These are phyloP conservation scores for Ranitomeya imitator DNA, from an alignment of 2,113 vertebrate genomes.

Conservation along the genomic window DNA sequence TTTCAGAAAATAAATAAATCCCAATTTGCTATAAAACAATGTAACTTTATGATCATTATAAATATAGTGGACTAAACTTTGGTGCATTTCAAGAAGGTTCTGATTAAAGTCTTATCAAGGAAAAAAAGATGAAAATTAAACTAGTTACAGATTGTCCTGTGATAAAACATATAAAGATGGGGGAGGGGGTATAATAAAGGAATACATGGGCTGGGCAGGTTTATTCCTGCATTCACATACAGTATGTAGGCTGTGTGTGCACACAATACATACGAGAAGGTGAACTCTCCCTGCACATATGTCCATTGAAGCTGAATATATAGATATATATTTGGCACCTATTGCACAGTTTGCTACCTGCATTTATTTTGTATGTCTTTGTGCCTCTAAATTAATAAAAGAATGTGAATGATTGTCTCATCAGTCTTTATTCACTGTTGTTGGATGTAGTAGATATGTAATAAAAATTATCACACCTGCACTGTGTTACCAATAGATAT, in stretches of 20 bases:
- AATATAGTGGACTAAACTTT: no score
- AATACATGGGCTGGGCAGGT: background rate
- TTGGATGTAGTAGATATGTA: background rate
- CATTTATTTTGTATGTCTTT: slow-evolving; percentile 72
- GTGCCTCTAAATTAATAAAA: slow-evolving; percentile 71
- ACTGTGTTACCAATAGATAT: background rate
- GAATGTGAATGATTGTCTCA: slow-evolving; percentile 16
- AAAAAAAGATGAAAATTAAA: background rate
- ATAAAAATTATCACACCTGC: background rate
- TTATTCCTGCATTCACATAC: background rate
- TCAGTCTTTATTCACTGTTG: background rate
- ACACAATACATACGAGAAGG: background rate
- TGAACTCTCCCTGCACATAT: no score
- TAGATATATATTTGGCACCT: background rate
- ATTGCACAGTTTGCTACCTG: slow-evolving; percentile 67
- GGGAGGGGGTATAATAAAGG: background rate
- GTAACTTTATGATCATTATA: no score
- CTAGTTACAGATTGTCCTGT: background rate
- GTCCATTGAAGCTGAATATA: background rate
- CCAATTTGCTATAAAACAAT: no score
- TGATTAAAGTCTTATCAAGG: background rate
- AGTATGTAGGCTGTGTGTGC: background rate
- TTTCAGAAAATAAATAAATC: no score
- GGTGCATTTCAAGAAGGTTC: no score
- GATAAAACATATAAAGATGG: background rate